Conservation (phyloP, 2,797 vertebrate genomes). For the Galagoides demidoff region DNA sequence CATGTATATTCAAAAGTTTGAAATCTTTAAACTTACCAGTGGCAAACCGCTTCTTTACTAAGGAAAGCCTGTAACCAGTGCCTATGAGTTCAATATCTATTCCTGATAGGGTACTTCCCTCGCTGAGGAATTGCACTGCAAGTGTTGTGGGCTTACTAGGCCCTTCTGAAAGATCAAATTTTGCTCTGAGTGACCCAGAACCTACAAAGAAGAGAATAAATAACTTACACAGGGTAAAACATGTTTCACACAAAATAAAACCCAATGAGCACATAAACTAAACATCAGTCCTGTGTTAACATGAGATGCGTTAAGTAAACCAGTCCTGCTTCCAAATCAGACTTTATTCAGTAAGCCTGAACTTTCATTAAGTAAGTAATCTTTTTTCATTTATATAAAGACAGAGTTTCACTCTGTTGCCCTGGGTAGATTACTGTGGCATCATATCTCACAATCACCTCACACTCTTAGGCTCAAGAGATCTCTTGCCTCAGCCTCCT, state of each 20-base stretch:
- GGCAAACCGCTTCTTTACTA: slow-evolving; percentile 97
- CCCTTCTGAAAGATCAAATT: slow-evolving; percentile 96
- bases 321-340: slow-evolving; percentile 34
- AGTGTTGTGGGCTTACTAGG: slow-evolving; percentile 95
- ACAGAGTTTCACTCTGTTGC: too few species aligned
- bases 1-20: background rate
- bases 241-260: slow-evolving; percentile 47
- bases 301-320: background rate
- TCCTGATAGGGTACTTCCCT: slow-evolving; percentile 96
- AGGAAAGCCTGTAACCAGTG: slow-evolving; percentile 95
- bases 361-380: slow-evolving; percentile 52
- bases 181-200: slow-evolving; percentile 95
- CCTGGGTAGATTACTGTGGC: too few species aligned
- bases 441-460: too few species aligned
- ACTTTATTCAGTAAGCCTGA: slow-evolving; percentile 20
- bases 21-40: slow-evolving; percentile 90
- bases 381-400: background rate
- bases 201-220: slow-evolving; percentile 87
- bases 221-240: slow-evolving; percentile 41
- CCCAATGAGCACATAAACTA: slow-evolving; percentile 32
- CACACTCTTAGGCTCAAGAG: too few species aligned
- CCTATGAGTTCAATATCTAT: slow-evolving; percentile 95
- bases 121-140: slow-evolving; percentile 96
- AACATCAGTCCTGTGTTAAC: background rate
- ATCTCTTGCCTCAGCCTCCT: too few species aligned